phyloP scores from a whole-genome alignment of 2,888 invertebrate genomes.

The Polydrusus pterygomalis region DNA sequence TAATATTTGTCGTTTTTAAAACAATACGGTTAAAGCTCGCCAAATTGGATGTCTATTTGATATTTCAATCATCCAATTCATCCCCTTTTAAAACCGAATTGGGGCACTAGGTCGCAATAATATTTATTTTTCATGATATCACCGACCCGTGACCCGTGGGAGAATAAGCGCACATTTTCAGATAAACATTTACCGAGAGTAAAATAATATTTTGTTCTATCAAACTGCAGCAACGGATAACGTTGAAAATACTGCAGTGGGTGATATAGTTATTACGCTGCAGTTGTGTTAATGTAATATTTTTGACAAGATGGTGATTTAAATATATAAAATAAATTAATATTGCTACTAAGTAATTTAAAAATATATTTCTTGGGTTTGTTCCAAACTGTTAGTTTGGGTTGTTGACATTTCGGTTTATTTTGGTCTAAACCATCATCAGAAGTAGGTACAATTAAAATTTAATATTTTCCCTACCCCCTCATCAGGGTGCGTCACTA shows the following conservation, averaged over 20 bases:
- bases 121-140: conserved; percentile 1
- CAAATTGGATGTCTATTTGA: background rate
- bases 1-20: too few species aligned
- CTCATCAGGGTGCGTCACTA: too few species aligned
- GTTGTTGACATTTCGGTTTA: too few species aligned
- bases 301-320: background rate
- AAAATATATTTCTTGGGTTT: too few species aligned
- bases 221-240: background rate
- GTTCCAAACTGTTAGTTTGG: too few species aligned
- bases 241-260: conserved; percentile 1
- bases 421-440: too few species aligned
- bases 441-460: too few species aligned
- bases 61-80: background rate
- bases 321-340: background rate
- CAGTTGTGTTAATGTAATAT: background rate
- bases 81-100: background rate
- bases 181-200: background rate
- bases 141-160: conserved; percentile 1
- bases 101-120: background rate
- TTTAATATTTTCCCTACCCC: too few species aligned
- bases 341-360: too few species aligned
- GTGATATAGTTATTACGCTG: background rate
- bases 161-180: background rate
- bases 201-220: conserved; percentile 12
- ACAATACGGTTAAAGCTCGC: background rate